phyloP scores from a whole-genome alignment of 2,113 vertebrate species.

The Corvus moneduloides region DNA sequence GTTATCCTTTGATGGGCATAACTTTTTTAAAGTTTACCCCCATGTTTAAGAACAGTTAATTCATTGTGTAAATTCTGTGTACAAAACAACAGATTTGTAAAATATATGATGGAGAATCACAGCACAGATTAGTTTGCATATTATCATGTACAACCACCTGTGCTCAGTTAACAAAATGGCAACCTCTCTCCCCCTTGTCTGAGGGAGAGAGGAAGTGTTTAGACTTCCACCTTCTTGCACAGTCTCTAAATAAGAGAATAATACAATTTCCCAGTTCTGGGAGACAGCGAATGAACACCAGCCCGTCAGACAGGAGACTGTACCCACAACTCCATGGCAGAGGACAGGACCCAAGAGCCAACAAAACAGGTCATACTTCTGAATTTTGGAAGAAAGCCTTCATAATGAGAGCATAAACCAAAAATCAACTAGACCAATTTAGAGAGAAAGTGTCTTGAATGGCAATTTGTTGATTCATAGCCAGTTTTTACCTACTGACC shows the following conservation, averaged over 20 bases:
- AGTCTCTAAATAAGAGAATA: conserved; percentile 55
- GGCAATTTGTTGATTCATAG: conserved; percentile 23
- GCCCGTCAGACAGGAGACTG: not conserved
- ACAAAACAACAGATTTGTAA: not conserved
- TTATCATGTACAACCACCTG: not conserved
- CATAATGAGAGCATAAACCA: not conserved
- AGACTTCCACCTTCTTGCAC: not conserved
- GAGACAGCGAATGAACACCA: not conserved
- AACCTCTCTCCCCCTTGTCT: not conserved
- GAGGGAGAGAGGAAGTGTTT: not conserved
- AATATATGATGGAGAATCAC: not conserved
- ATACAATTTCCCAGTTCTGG: not conserved
- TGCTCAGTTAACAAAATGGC: not conserved
- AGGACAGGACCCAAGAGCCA: not conserved
- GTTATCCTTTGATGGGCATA: not conserved
- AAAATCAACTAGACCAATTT: conserved; percentile 40
- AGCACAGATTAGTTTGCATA: not conserved
- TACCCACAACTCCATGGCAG: not conserved
- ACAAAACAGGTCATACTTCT: not conserved
- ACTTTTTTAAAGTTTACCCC: not conserved
- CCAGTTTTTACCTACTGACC: conserved; percentile 30
- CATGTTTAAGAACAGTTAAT: not conserved
- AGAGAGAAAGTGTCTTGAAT: conserved; percentile 7
- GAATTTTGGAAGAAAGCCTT: conserved; percentile 14
- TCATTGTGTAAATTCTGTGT: not conserved